Evolutionary conservation across 1,140 invertebrate genomes (phyloP), one percentile per base, ranked within the genome.

Genomic region (Mycetomoellerius zeteki): DNA sequence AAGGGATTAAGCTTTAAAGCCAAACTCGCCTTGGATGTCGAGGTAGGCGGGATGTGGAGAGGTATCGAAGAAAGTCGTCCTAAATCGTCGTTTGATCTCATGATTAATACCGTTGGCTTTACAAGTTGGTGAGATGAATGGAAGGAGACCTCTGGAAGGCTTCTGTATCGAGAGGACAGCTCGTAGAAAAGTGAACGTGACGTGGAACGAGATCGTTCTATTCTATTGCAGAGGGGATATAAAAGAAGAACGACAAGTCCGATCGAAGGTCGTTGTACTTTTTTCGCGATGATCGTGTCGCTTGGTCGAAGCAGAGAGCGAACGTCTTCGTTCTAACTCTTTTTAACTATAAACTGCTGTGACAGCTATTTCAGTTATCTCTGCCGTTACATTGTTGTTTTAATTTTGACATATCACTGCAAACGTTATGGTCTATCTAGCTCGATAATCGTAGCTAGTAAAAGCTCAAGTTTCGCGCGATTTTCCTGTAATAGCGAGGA

Each of bases 21-120:
- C 78, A 89, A 89, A 89, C 85, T 89, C 85, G 73, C 54, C 89
- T 90, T 80, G 87, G 58, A 80, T 50, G 60, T 56, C 54, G 50
- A 67, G 50, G 12, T n/a, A 16, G 33, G 33, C 4, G 54, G 56
- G 14, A 27, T 27, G 43, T 52, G 56, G 30, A 56, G 54, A 33
- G 12, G 64, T 27, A 78, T 10, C 24, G 65, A 58, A 86, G 86
- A 85, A 87, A 81, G 86, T 72, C 76, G 56, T 52, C 72, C 86
- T 88, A 88, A 91, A 90, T 91, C 77, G 86, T 90, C 89, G 87
- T 91, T 91, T 91, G 89, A 90, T 91, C 89, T 90, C 47, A 81
- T 88, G 75, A 91, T 91, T 91, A 91, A 91, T 91, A 86, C 86
- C 62, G 65, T 60, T 54, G 86, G 71, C 75, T 65, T 82, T 86